These are phyloP conservation scores for Pararge aegeria DNA, from an alignment of 1,140 invertebrate species.

Conservation along the genomic window DNA sequence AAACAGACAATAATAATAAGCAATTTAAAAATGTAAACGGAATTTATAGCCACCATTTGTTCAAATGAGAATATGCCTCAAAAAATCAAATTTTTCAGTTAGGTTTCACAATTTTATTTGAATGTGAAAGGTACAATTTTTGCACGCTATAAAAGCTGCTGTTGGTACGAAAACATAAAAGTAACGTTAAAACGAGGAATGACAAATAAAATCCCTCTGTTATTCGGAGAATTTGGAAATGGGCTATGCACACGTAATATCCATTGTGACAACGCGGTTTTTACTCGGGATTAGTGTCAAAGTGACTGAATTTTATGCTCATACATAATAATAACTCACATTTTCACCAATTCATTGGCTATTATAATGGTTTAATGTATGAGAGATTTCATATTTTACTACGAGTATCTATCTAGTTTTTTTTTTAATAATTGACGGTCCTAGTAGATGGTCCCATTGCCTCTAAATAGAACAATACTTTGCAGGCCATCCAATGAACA, in stretches of 20 bases:
- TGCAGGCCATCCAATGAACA: too few species aligned
- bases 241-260: conserved; percentile 17
- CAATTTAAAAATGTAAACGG: too few species aligned
- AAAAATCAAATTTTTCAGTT: conserved; percentile 5
- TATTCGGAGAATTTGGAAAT: conserved; percentile 17
- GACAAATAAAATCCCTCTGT: conserved; percentile 20
- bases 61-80: neutral
- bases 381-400: neutral
- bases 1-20: too few species aligned
- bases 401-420: too few species aligned
- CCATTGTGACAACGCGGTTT: conserved; percentile 13
- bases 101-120: conserved; percentile 19
- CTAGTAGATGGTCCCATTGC: too few species aligned
- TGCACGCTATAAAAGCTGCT: conserved; percentile 20
- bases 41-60: too few species aligned
- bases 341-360: conserved; percentile 10
- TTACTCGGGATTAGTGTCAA: conserved; percentile 12
- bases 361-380: conserved; percentile 4
- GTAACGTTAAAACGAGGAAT: conserved; percentile 24
- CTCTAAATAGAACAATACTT: too few species aligned
- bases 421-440: too few species aligned
- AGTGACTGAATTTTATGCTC: conserved; percentile 12
- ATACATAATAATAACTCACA: conserved; percentile 7
- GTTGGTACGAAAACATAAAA: conserved; percentile 22
- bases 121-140: conserved; percentile 19